Base-by-base conservation (phyloP, 2,113 vertebrate species). In the Nyctereutes procyonoides region DNA sequence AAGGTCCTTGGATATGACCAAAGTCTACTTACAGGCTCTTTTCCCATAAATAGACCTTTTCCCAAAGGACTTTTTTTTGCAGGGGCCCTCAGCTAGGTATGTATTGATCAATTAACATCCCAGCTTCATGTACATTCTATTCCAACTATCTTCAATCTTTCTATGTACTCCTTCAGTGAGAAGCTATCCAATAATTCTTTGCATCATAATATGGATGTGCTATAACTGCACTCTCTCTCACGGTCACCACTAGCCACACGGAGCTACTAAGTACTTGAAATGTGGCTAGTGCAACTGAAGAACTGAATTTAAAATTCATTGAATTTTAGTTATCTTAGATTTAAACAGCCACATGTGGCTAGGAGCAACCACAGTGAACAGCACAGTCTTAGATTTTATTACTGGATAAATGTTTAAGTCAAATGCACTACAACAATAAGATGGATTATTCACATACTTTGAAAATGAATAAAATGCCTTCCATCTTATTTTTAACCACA, bases 161-260 rank as follows among this genome's bases (percentile, higher is more conserved):
- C 62, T 2, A 0, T 1, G 28, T 1, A 3, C 7, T 13, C 8
- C 16, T 16, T 62, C 62, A 0, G 0, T 0, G 14, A 32, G 53
- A 77, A 71, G 69, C n/a, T n/a, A 3, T 6, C 9, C 8, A 9
- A 1, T 0, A 30, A 16, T 11, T 1, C 17, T 3, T 8, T 0
- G 17, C 3, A 7, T 32, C 11, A 5, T 8, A 43, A 38, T 1
- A 8, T 1, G 11, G 16, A n/a, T 5, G 13, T n/a, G 8, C 60
- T 2, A 0, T 0, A 20, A 17, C 24, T 2, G 8, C 1, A 0
- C 24, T 43, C 30, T 32, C 30, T 20, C 17, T 0, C 0, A 2
- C 2, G 2, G n/a, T 1, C 0, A 0, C 35, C 48, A 22, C 24
- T 0, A 71, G 43, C 62, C 51, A 30, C n/a, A 28, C 0, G 51